Conservation (phyloP, 2,888 invertebrate species). For the Acanthoscelides obtectus region DNA sequence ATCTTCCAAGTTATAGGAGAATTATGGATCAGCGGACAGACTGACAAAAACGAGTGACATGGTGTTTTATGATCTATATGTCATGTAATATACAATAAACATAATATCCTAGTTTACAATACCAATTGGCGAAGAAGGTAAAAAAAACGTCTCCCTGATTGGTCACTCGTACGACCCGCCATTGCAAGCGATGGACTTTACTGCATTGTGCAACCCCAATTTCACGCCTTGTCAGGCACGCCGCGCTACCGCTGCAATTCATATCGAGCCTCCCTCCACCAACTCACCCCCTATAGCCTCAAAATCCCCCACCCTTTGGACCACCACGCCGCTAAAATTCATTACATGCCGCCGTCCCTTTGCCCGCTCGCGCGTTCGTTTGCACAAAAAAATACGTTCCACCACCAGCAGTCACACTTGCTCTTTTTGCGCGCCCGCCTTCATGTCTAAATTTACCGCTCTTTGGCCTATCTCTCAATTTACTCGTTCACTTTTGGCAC, state of each 20-base stretch:
- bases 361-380: slow-evolving; percentile 24
- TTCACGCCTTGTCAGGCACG: slow-evolving; percentile 41
- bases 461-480: background rate
- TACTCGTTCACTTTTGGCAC: background rate
- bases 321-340: background rate
- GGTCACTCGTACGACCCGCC: background rate
- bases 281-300: background rate
- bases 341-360: slow-evolving; percentile 18
- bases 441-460: background rate
- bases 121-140: background rate
- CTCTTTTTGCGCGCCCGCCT: background rate
- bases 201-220: slow-evolving; percentile 44
- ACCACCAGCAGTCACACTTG: slow-evolving; percentile 11
- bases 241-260: slow-evolving; percentile 40
- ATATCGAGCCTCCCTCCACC: slow-evolving; percentile 35
- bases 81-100: too few species aligned
- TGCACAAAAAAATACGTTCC: slow-evolving; percentile 20
- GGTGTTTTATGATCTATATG: too few species aligned
- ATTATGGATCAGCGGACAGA: too few species aligned
- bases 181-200: slow-evolving; percentile 31
- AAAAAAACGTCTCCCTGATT: background rate
- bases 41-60: too few species aligned
- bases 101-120: too few species aligned
- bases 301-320: background rate
- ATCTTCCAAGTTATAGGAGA: too few species aligned